Evolutionary conservation across 35 echinoderm and acorn worm species (phyloP), one percentile per base, ranked within the genome.

Genomic region (Heliocidaris erythrogramma): DNA sequence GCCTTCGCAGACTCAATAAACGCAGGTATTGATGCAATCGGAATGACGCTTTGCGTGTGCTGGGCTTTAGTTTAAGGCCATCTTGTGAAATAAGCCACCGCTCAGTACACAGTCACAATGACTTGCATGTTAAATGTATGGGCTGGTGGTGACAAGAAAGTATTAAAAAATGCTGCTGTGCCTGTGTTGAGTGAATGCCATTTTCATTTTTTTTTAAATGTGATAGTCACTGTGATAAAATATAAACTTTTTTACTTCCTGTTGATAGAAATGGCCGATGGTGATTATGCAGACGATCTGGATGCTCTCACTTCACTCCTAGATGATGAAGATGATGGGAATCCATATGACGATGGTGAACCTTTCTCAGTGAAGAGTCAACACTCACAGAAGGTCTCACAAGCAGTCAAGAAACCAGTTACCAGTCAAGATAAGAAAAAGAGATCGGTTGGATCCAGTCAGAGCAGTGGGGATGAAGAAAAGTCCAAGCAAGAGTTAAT

Each of bases 401-500:
- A 92, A 59, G 50, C 29, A 30, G 50, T 92, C 48, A 92, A 92
- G 91, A 59, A 92, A 30, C 47, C 13, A n/a, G 29, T 30, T n/a
- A 59, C 31, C 50, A 92, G 50, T 92, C 91, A 30, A 56, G 49
- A 48, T 8, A 32, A 59, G 48, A 59, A 49, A 48, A 30, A 49
- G 16, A 32, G 87, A 48, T 32, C 87, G 1, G 48, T 48, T 48
- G 91, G 91, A 52, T 92, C 91, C 48, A 92, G 49, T 59, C 48
- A 92, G 50, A 48, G 47, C 31, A 89, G 87, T 89, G 35, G 10
- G 32, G 95, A 96, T 94, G 95, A 96, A 61, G 53, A 32, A 35
- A 96, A 96, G 85, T 92, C 87, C 32, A 96, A 91, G 78, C 85
- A 96, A 48, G 93, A 96, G 61, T 60, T 96, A 31, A 61, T 96